Conservation (phyloP, 2,888 invertebrate genomes). For the Rhingia campestris region DNA sequence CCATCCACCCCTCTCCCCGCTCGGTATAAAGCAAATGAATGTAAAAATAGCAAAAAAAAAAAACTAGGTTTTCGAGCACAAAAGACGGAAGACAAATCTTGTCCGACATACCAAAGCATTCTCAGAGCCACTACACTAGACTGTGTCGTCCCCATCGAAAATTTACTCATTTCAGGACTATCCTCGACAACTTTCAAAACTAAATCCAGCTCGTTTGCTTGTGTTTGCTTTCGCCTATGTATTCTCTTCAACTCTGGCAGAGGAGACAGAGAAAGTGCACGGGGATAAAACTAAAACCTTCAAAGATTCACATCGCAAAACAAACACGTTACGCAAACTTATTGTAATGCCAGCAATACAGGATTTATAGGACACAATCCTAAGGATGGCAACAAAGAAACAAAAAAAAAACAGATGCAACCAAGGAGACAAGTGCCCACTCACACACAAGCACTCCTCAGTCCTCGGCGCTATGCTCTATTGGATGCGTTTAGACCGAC, state of each 20-base stretch:
- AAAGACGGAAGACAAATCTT: slow-evolving; percentile 64
- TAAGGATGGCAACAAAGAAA: background rate
- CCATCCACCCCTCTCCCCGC: background rate
- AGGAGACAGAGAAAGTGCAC: slow-evolving; percentile 13
- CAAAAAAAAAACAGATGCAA: slow-evolving; percentile 38
- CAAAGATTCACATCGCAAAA: slow-evolving; percentile 64
- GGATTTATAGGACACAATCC: slow-evolving; percentile 57
- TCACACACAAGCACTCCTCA: slow-evolving; percentile 8
- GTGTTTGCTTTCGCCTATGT: slow-evolving; percentile 40
- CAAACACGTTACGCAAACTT: slow-evolving; percentile 67
- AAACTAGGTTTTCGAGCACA: slow-evolving; percentile 42
- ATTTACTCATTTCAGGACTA: slow-evolving; percentile 23
- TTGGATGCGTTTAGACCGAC: slow-evolving; percentile 50
- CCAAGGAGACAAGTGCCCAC: slow-evolving; percentile 37
- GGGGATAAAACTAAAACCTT: slow-evolving; percentile 24
- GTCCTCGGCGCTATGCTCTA: background rate
- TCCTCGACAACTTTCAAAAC: slow-evolving; percentile 54
- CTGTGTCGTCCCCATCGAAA: slow-evolving; percentile 2
- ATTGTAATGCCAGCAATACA: slow-evolving; percentile 68
- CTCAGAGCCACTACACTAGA: slow-evolving; percentile 10
- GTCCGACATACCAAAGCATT: slow-evolving; percentile 43
- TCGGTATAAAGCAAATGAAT: slow-evolving; percentile 39
- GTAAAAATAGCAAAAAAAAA: slow-evolving; percentile 29
- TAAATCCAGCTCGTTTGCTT: slow-evolving; percentile 48
- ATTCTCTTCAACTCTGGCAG: background rate